Base-by-base conservation (phyloP, 2,113 vertebrate species). In the Diadophis punctatus region DNA sequence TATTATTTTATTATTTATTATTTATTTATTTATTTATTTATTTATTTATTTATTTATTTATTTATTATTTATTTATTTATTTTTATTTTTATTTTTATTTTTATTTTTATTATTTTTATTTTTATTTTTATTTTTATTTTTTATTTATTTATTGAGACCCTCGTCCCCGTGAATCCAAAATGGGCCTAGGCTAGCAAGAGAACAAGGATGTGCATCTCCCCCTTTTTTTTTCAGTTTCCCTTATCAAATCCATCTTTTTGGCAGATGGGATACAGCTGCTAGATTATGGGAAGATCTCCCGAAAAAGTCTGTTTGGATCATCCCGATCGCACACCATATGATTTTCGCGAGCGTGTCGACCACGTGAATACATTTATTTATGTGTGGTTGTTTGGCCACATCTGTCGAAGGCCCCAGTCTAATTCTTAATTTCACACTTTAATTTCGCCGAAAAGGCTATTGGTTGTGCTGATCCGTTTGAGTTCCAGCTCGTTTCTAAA, bases 131-230 rank as follows among this genome's bases (percentile, higher is more conserved):
- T n/a, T n/a, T n/a, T n/a, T n/a, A n/a, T n/a, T n/a, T n/a, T 55
- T 55, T 55, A 22, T 55, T 55, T 55, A 56, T 56, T 56, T 56
- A 23, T 56, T 3, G 25, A 60, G 11, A 6, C 39, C 12, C 30
- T 39, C 52, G 56, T 89, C 20, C 53, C 58, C 10, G 88, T 20
- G 25, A 12, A 14, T 34, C 48, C 7, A 14, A n/a, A 30, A 49
- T 4, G 89, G 20, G 22, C 18, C 46, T 34, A 20, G 60, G 27
- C 8, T 46, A 74, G 10, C 1, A 6, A 18, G 27, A 8, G 2
- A 20, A 51, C 1, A 23, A 1, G 1, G n/a, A 16, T 10, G 1
- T 3, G 18, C 8, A n/a, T n/a, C n/a, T n/a, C n/a, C n/a, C n/a
- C 2, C 23, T 9, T 2, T 25, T 23, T 23, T 56, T 55, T 34